Base-by-base conservation (phyloP, 2,797 vertebrate genomes). In the Hydrophis major region DNA sequence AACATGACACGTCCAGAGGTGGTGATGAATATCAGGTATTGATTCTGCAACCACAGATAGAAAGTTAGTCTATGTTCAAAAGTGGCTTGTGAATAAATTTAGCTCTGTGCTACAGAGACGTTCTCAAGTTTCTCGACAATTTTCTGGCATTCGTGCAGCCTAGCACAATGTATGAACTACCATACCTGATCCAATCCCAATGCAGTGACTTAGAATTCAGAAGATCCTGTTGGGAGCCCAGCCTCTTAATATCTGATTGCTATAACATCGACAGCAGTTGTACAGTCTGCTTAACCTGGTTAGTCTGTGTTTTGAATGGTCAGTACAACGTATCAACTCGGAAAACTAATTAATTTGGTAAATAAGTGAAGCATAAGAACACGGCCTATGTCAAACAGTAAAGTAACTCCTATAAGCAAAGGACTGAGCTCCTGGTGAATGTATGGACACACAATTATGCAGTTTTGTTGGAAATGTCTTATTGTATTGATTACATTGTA, bases 11-110 rank as follows among this genome's bases (percentile, higher is more conserved):
- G 93, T 94, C 94, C 92, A 89, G 90, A 94, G 93, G 94, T 83
- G 78, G 14, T 93, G 94, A 95, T 94, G 94, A 96, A 94, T 94
- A 94, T 94, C 96, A 93, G 2, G 13, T 93, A 94, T 96, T 93
- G 95, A 97, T 96, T 94, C 95, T 95, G 28, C 87, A 94, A 91
- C 47, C 94, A 27, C 12, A 2, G 94, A 93, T 93, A 92, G 88
- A 53, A 93, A 87, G 86, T 89, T 95, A 96, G 92, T 5, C 69
- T 14, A 12, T 0, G 11, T 92, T 94, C 88, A 89, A 93, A 94
- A 95, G 92, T n/a, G 78, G 88, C 50, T 53, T 88, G 69, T 91
- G 6, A 60, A 92, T 61, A 94, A 95, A 93, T 37, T 20, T 0
- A 93, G 57, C 12, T 0, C 83, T 92, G 61, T 88, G 37, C 7